A percentile compares a stretch with the other conserved stretches of the same genome.
phyloP scores from a whole-genome alignment of 2,888 invertebrate genomes.

The Lycocerus yunnanus region DNA sequence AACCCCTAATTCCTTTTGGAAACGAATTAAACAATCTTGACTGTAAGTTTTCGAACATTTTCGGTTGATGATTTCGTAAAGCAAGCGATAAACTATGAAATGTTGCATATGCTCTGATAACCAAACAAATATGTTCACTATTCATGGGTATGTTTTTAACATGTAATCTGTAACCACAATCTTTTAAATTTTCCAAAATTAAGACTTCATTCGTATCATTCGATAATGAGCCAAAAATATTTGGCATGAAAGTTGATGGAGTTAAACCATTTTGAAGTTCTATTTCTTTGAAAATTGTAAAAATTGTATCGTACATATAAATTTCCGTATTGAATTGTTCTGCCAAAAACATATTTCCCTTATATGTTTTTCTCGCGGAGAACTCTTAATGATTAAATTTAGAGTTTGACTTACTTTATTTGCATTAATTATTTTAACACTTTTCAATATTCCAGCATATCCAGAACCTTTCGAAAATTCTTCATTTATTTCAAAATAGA shows the following conservation, averaged over 20 bases:
- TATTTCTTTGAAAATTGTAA: neutral
- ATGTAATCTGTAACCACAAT: neutral
- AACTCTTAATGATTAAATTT: slow-evolving; percentile 20
- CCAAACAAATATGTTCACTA: neutral
- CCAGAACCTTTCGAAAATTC: neutral
- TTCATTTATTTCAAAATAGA: neutral
- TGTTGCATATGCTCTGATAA: neutral
- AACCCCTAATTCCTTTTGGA: neutral
- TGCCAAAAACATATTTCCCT: slow-evolving; percentile 9
- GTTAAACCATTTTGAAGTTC: slow-evolving; percentile 16
- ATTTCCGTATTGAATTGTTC: slow-evolving; percentile 9
- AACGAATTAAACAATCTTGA: neutral
- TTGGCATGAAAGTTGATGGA: slow-evolving; percentile 32
- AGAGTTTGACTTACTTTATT: slow-evolving; percentile 14
- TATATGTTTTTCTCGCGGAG: slow-evolving; percentile 6
- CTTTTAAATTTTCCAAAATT: slow-evolving; percentile 5
- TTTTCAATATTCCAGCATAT: neutral
- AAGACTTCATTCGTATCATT: too few species aligned
- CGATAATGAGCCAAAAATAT: slow-evolving; percentile 36
- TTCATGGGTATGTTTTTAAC: neutral
- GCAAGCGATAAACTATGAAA: slow-evolving; percentile 4
- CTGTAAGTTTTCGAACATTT: neutral
- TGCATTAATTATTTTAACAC: neutral
- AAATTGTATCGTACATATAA: slow-evolving; percentile 6
- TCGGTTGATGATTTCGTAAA: neutral